Conservation (phyloP, 2,797 vertebrate genomes). For the Thunnus albacares region DNA sequence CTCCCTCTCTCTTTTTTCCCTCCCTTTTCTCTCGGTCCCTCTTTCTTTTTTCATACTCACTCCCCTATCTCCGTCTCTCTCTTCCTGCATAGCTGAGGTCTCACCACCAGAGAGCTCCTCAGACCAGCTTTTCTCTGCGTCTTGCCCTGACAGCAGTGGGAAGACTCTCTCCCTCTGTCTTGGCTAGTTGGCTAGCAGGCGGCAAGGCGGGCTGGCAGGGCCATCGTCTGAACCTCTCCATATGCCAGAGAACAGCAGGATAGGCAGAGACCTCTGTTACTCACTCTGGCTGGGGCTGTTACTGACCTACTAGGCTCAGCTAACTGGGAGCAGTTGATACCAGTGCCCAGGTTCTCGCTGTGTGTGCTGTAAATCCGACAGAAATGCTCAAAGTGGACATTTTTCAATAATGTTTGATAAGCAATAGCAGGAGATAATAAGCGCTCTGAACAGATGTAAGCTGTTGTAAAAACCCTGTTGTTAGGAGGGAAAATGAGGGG, state of each 20-base stretch:
- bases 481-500: constrained; percentile 62
- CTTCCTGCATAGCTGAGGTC: constrained; percentile 64
- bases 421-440: constrained; percentile 58
- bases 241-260: constrained; percentile 84
- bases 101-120: constrained; percentile 83
- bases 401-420: constrained; percentile 65
- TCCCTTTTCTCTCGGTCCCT: constrained; percentile 53
- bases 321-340: constrained; percentile 61
- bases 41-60: constrained; percentile 59
- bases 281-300: constrained; percentile 71
- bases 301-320: constrained; percentile 80
- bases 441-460: constrained; percentile 60
- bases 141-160: constrained; percentile 52
- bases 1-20: constrained; percentile 70
- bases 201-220: constrained; percentile 75
- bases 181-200: constrained; percentile 75
- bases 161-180: constrained; percentile 70
- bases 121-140: constrained; percentile 73
- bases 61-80: constrained; percentile 35
- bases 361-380: constrained; percentile 27
- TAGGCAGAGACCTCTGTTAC: constrained; percentile 75
- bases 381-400: constrained; percentile 49
- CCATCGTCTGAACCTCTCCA: constrained; percentile 76
- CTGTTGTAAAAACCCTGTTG: constrained; percentile 56
- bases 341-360: constrained; percentile 45